Base-by-base conservation (phyloP, 2,888 invertebrate species). In the Acanthoscelides obtectus region DNA sequence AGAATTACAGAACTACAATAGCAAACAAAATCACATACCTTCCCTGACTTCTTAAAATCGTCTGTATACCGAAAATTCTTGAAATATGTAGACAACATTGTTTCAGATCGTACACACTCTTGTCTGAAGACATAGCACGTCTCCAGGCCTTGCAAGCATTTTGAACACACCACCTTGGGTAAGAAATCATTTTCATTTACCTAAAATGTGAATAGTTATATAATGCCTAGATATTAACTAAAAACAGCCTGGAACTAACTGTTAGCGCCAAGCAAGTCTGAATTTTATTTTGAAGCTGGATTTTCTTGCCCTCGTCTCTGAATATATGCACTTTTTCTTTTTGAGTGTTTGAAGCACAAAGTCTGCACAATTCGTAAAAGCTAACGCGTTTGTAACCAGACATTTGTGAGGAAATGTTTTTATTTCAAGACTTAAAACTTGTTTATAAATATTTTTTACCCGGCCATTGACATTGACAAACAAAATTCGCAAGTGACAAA, bases 351-450 rank as follows among this genome's bases (percentile, higher is more conserved):
- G 91, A 91, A 17, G 91, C 91, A 83, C 92, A 92, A 75, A 92
- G 85, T 78, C 92, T 88, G 81, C 92, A 92, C 79, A 92, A 84
- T 85, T 92, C 92, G 82, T 90, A 91, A 83, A 90, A 92, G 84
- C 90, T 91, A 64, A 92, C 92, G 80, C 90, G 89, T 79, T 90
- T 89, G 83, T 91, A 91, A 80, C 90, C 91, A 77, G 91, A 88
- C 91, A 91, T 91, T 81, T 77, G 75, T 74, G 71, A 70, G 45
- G 45, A 45, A 45, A 45, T 45, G 17, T 12, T n/a, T n/a, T n/a
- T n/a, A n/a, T 67, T 63, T 74, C 68, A 27, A 63, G 69, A 70
- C 45, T 45, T 45, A 6, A 45, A 45, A 45, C 6, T 45, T 45
- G 45, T 45, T 45, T 45, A 45, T 45, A 45, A 45, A 45, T 45